These are phyloP conservation scores for Cotesia glomerata DNA, from an alignment of 1,140 invertebrate genomes.

Conservation along the genomic window DNA sequence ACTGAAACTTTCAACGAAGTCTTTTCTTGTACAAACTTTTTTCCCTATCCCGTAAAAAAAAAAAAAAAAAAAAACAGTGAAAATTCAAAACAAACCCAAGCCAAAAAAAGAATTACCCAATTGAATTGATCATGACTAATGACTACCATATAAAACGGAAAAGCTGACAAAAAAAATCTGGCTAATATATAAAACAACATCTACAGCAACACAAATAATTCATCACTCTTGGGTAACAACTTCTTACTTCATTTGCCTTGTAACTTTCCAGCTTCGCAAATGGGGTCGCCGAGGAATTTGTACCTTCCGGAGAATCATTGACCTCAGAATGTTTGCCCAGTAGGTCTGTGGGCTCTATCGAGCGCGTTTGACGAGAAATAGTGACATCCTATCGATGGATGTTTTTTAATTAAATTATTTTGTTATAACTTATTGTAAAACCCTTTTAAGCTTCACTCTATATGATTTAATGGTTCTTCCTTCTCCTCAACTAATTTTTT, in stretches of 20 bases:
- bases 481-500: background rate
- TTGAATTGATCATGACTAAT: too few relatives aligned
- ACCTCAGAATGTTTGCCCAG: conserved; percentile 4
- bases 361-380: conserved; percentile 15
- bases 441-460: background rate
- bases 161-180: too few relatives aligned
- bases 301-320: conserved; percentile 7
- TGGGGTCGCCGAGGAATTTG: background rate
- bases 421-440: background rate
- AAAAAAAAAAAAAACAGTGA: too few relatives aligned
- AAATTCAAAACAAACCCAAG: too few relatives aligned
- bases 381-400: background rate
- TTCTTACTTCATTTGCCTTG: background rate
- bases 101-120: too few relatives aligned
- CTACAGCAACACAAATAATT: too few relatives aligned
- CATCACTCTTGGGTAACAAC: background rate
- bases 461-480: background rate
- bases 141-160: too few relatives aligned
- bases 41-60: too few relatives aligned
- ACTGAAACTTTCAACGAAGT: too few relatives aligned
- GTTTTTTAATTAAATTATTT: background rate
- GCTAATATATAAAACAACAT: too few relatives aligned
- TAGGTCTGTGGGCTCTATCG: conserved; percentile 5
- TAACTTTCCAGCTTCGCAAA: background rate
- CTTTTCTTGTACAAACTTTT: too few relatives aligned